Evolutionary conservation across 2,797 vertebrate species (phyloP).

Genomic region (Prionace glauca): DNA sequence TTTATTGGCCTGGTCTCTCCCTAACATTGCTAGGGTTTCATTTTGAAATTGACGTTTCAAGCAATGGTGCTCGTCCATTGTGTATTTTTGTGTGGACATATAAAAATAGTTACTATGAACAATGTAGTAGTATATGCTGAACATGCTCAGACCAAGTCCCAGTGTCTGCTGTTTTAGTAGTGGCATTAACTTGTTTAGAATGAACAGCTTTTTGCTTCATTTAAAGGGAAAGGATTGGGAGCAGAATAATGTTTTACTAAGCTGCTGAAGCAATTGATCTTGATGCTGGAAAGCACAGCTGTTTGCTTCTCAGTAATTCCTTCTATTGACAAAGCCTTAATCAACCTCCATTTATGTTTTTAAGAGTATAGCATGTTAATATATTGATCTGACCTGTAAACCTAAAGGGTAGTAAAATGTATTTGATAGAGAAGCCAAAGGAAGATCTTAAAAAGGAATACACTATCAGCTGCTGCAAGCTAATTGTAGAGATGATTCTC

Average conservation of each 20-base stretch:
- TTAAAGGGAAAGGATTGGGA: not conserved
- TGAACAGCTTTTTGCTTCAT: not conserved
- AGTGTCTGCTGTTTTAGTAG: not conserved
- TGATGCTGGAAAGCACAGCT: not conserved
- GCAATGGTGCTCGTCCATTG: not conserved
- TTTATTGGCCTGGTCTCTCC: not conserved
- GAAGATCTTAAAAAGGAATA: not conserved
- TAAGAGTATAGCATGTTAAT: not conserved
- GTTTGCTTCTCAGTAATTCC: not conserved
- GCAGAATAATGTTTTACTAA: not conserved
- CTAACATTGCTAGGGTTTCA: not conserved
- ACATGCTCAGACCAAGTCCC: not conserved
- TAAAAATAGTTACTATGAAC: not conserved
- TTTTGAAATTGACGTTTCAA: not conserved
- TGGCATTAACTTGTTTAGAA: not conserved
- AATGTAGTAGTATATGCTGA: not conserved
- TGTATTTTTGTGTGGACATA: not conserved
- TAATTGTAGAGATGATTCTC: not conserved
- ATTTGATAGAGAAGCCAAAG: not conserved
- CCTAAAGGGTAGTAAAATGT: not conserved
- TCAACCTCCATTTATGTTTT: not conserved
- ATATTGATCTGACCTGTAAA: not conserved
- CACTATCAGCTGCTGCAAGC: not conserved
- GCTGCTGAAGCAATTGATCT: not conserved
- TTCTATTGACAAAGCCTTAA: not conserved